These are phyloP conservation scores for Zaprionus nigranus DNA, from an alignment of 1,140 invertebrate genomes.

Conservation along the genomic window DNA sequence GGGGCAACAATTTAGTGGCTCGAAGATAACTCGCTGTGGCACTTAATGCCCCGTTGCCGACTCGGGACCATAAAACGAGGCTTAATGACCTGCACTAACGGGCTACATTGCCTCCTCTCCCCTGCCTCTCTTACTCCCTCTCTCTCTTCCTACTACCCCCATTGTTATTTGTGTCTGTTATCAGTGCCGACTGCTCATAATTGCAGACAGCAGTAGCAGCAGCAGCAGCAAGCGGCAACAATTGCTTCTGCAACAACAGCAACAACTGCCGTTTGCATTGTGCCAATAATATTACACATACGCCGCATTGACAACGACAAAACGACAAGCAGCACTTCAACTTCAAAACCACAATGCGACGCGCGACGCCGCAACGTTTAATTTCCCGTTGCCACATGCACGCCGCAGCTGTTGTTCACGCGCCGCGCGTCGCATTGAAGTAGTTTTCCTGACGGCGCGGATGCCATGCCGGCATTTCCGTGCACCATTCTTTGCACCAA, in stretches of 20 bases:
- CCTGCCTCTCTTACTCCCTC: not conserved
- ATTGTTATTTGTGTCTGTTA: conserved; percentile 29
- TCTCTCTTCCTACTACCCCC: not conserved
- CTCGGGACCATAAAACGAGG: conserved; percentile 62
- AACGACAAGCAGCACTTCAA: not conserved
- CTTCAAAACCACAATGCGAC: not conserved
- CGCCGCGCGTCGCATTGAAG: conserved; percentile 39
- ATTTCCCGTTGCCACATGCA: conserved; percentile 46
- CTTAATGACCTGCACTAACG: conserved; percentile 73
- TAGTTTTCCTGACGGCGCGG: conserved; percentile 37
- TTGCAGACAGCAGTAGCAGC: conserved; percentile 32
- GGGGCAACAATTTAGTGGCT: conserved; percentile 76
- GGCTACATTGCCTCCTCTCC: not conserved
- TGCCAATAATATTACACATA: conserved; percentile 77
- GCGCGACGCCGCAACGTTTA: conserved; percentile 39
- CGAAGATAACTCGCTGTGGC: conserved; percentile 71
- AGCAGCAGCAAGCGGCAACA: conserved; percentile 10
- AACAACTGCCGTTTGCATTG: conserved; percentile 33
- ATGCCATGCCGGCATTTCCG: conserved; percentile 50
- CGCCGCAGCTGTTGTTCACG: conserved; percentile 38
- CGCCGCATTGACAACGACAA: conserved; percentile 61
- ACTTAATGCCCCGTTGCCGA: conserved; percentile 66
- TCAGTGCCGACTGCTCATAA: conserved; percentile 43
- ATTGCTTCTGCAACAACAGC: not conserved
- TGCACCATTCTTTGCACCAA: conserved; percentile 44